Evolutionary conservation across 2,888 invertebrate genomes (phyloP).

Genomic region (Eledona agricola): DNA sequence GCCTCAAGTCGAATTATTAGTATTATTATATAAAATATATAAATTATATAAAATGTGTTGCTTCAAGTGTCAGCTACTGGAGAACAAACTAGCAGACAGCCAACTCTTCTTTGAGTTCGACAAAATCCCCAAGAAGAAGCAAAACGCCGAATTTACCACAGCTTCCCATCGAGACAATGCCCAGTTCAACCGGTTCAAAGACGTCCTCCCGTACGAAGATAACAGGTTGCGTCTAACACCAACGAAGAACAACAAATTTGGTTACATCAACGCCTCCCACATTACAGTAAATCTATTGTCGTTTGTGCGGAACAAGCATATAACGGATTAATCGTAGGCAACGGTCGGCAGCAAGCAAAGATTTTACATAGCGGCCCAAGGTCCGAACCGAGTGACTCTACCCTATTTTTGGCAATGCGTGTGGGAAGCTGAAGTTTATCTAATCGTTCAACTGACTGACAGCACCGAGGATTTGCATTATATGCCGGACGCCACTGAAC

Average conservation of each 20-base stretch:
- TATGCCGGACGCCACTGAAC: constrained; percentile 68
- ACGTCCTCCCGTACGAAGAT: constrained; percentile 90
- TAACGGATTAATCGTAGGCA: constrained; percentile 66
- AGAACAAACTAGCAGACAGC: constrained; percentile 75
- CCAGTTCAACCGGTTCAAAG: constrained; percentile 66
- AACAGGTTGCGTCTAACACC: constrained; percentile 86
- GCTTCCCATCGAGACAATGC: constrained; percentile 78
- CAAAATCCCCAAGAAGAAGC: constrained; percentile 79
- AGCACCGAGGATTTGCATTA: constrained; percentile 66
- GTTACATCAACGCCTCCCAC: constrained; percentile 93
- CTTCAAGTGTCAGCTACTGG: constrained; percentile 70
- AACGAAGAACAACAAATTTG: constrained; percentile 81
- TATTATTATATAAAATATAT: no score
- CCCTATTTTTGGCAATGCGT: constrained; percentile 85
- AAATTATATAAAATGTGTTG: no score
- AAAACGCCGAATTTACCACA: constrained; percentile 74
- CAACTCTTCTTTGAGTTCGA: constrained; percentile 87
- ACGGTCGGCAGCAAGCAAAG: constrained; percentile 83
- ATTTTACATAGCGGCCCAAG: constrained; percentile 86
- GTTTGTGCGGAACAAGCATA: no score
- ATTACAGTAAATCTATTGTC: constrained; percentile 76
- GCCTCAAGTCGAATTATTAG: no score
- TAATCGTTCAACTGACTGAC: constrained; percentile 81
- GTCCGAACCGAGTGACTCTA: constrained; percentile 70
- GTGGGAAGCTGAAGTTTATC: constrained; percentile 87